Evolutionary conservation across 2,797 vertebrate genomes (phyloP).

Genomic region (Aeoliscus strigatus): DNA sequence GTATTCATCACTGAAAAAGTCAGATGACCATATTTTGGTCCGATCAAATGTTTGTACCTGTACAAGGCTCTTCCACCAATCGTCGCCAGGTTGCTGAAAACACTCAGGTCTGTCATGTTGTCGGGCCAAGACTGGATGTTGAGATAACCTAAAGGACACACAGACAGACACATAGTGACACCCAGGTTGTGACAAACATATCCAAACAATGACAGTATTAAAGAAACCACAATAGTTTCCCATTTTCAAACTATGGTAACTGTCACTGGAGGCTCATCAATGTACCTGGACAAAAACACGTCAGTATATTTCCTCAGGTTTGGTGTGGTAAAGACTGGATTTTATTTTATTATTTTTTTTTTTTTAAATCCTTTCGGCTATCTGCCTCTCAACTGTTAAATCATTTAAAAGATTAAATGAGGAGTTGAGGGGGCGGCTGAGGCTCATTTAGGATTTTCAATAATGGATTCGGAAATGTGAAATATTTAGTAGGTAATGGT

Average conservation of each 20-base stretch:
- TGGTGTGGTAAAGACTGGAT: no score
- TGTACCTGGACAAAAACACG: no score
- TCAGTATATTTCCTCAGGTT: no score
- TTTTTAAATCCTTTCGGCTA: conserved; percentile 45
- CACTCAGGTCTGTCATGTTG: conserved; percentile 95
- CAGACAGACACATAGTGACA: conserved; percentile 18
- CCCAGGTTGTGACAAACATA: conserved; percentile 8
- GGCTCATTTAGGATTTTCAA: conserved; percentile 69
- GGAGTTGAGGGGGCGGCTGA: conserved; percentile 53
- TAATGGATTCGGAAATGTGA: conserved; percentile 70
- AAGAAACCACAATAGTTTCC: conserved; percentile 11
- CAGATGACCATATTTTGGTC: no score
- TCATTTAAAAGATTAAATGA: conserved; percentile 66
- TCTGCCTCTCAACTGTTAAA: conserved; percentile 40
- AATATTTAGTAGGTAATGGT: conserved; percentile 67
- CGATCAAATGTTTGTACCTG: conserved; percentile 70
- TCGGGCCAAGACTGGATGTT: conserved; percentile 98
- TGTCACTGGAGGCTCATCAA: conserved; percentile 37
- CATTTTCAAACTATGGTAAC: no score
- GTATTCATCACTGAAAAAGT: neutral
- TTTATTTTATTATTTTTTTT: no score
- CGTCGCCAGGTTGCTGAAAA: conserved; percentile 93
- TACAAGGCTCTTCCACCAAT: conserved; percentile 94
- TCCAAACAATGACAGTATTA: conserved; percentile 19
- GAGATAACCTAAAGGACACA: conserved; percentile 80